These are phyloP conservation scores for Avahi laniger DNA, from an alignment of 2,797 vertebrate species.

Conservation along the genomic window DNA sequence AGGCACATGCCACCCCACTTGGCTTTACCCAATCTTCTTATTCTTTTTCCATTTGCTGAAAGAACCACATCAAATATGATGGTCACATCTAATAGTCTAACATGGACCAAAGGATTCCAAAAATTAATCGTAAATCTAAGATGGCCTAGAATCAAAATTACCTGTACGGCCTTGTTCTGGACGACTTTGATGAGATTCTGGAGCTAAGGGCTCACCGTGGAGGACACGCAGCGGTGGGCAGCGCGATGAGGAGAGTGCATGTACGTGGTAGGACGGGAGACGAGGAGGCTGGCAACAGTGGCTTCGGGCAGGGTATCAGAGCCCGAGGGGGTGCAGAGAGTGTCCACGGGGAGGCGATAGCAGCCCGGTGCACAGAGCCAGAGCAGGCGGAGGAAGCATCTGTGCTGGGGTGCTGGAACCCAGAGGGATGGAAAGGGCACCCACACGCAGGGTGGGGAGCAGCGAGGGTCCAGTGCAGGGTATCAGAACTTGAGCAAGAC, in stretches of 20 bases:
- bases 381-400: neutral
- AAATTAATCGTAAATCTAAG: neutral
- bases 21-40: neutral
- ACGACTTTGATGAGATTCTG: neutral
- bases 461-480: neutral
- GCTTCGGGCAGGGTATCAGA: neutral
- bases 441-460: neutral
- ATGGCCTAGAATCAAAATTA: neutral
- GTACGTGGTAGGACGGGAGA: accelerated
- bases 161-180: neutral
- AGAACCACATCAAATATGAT: neutral
- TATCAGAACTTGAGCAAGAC: neutral
- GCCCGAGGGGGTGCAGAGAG: neutral
- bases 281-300: neutral
- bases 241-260: neutral
- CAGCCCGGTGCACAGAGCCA: neutral
- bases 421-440: neutral
- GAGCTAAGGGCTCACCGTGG: neutral
- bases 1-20: neutral
- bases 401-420: neutral
- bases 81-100: neutral
- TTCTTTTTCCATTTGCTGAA: slow-evolving; percentile 14
- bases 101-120: neutral
- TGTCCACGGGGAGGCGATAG: neutral
- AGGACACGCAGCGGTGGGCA: neutral